Evolutionary conservation across 1,140 invertebrate genomes (phyloP), one percentile per base, ranked within the genome.

Genomic region (Leptoteleia sp.): DNA sequence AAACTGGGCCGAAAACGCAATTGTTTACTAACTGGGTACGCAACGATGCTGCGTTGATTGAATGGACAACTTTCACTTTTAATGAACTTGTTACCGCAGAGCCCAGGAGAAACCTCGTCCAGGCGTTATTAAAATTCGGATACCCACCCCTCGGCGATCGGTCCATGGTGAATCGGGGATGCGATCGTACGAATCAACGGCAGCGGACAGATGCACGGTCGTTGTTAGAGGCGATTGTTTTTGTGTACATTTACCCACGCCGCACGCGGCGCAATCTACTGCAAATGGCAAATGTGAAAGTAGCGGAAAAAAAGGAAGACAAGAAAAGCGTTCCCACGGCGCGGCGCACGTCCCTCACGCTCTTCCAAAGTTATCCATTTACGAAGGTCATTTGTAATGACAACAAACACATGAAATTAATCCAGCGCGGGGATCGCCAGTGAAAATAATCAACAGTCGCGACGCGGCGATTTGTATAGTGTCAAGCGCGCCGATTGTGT

Each of bases 221-320:
- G n/a, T 35, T 1, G n/a, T 27, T 4, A 4, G 3, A 50, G n/a
- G 17, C 12, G 37, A 47, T 47, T 67, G 62, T 67, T 67, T 68
- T 68, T 68, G 42, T 57, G 64, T 68, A 57, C 64, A 68, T 68
- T 68, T 47, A 68, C 64, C 64, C 64, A 68, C 64, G 64, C 64
- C 40, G 50, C 42, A 68, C 33, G 48, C 62, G 31, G 40, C 17
- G 40, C 11, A 31, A 8, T n/a, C 1, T 12, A 3, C 50, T 64
- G 37, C 45, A 42, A 64, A 64, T 64, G 59, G 35, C 45, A 64
- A 64, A 16, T 52, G 59, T 64, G 59, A 64, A 64, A 64, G 59
- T 65, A 1, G 47, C 7, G 33, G 9, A 48, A 62, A 47, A 47
- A 31, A 1, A n/a, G n/a, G n/a, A n/a, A n/a, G n/a, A 4, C 7